phyloP scores from a whole-genome alignment of 2,797 vertebrate genomes.

The Paratrypauchen microcephalus region DNA sequence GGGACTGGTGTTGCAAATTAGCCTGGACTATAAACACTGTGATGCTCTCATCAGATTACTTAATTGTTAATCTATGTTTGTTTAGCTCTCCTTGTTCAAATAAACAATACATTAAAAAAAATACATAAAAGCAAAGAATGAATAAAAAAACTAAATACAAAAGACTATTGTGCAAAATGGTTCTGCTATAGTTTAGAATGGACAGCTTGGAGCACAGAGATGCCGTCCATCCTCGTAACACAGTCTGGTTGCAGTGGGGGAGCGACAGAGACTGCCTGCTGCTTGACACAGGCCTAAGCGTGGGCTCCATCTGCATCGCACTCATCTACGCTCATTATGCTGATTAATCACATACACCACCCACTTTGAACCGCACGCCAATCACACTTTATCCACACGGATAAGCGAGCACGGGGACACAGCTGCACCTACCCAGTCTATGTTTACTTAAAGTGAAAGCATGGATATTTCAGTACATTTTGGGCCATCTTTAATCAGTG shows the following conservation, averaged over 20 bases:
- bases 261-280: slow-evolving; percentile 61
- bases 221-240: slow-evolving; percentile 41
- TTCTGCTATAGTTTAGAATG: not conserved
- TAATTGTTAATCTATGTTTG: no score
- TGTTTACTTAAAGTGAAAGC: slow-evolving; percentile 5
- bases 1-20: no score
- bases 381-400: slow-evolving; percentile 71
- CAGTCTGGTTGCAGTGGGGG: slow-evolving; percentile 38
- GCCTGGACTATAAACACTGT: no score
- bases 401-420: slow-evolving; percentile 38
- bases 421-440: slow-evolving; percentile 10
- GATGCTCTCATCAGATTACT: no score
- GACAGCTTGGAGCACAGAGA: slow-evolving; percentile 24
- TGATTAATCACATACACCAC: slow-evolving; percentile 76
- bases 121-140: not conserved
- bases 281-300: slow-evolving; percentile 68
- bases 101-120: no score
- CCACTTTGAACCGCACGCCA: slow-evolving; percentile 71
- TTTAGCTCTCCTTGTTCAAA: no score
- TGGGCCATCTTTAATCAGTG: not conserved
- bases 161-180: not conserved
- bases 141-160: no score
- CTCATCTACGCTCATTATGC: slow-evolving; percentile 73
- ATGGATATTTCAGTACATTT: not conserved
- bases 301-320: slow-evolving; percentile 70